These are phyloP conservation scores for Ips typographus DNA, from an alignment of 1,140 invertebrate species.

Conservation along the genomic window DNA sequence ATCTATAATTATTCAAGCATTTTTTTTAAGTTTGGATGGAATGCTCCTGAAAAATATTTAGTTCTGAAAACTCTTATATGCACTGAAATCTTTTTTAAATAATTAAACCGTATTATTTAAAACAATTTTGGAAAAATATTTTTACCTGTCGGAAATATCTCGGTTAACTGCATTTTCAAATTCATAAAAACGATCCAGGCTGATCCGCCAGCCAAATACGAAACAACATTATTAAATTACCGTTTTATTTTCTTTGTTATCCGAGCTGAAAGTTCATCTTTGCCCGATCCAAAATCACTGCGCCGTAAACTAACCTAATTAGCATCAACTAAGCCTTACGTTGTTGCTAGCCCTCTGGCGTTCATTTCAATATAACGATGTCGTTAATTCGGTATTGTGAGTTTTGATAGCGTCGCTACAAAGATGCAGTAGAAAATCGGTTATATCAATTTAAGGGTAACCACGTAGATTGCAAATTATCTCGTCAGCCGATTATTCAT, in stretches of 20 bases:
- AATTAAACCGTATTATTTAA: too few species aligned
- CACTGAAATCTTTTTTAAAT: too few species aligned
- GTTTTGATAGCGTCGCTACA: conserved; percentile 44
- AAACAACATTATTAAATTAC: neutral
- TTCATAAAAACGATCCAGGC: neutral
- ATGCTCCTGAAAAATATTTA: too few species aligned
- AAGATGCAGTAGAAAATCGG: conserved; percentile 44
- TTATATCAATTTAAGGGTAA: conserved; percentile 44
- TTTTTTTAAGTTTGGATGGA: too few species aligned
- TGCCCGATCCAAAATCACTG: conserved; percentile 19
- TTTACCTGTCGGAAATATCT: too few species aligned
- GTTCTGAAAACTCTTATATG: too few species aligned
- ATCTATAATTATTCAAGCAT: too few species aligned
- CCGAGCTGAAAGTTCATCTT: neutral
- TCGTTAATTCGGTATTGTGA: conserved; percentile 48
- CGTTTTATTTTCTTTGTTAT: too few species aligned
- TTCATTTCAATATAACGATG: conserved; percentile 18
- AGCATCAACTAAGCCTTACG: conserved; percentile 38
- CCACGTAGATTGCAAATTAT: conserved; percentile 34
- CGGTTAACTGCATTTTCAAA: too few species aligned
- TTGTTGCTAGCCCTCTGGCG: neutral
- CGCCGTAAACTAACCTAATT: conserved; percentile 46
- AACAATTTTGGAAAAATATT: too few species aligned
- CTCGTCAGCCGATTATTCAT: conserved; percentile 22
- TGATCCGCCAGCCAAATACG: neutral